Percentiles rank a stretch among this genome's conserved stretches.
These are phyloP conservation scores for Hafferia zeledoni DNA, from an alignment of 2,797 vertebrate species.

Conservation along the genomic window DNA sequence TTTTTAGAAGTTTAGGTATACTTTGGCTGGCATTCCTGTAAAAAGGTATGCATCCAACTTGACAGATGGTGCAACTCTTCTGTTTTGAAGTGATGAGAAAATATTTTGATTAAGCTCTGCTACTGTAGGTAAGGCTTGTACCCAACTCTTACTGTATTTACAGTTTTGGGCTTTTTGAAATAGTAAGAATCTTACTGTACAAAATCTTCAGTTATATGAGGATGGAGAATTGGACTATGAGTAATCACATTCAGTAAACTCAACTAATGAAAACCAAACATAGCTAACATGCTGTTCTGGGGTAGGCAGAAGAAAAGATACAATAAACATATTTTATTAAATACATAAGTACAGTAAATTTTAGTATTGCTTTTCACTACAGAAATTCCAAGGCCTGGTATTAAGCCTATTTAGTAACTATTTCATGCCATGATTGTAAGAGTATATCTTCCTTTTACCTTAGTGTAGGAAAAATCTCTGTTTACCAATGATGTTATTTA, in stretches of 20 bases:
- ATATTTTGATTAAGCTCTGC: background rate
- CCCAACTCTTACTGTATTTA: background rate
- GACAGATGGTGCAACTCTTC: background rate
- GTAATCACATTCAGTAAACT: background rate
- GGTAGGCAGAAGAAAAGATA: background rate
- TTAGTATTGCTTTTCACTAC: background rate
- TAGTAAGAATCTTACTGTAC: background rate
- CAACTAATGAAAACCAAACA: slow-evolving; percentile 5
- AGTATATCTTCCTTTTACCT: background rate
- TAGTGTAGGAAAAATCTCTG: background rate
- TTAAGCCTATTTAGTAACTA: background rate
- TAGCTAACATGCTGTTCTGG: background rate
- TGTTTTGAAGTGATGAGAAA: background rate
- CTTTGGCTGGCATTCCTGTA: background rate
- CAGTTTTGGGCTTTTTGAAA: background rate
- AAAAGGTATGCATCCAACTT: background rate
- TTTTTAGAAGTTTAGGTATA: background rate
- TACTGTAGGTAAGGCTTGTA: background rate
- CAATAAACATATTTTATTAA: background rate
- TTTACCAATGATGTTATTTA: background rate
- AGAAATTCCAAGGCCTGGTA: background rate
- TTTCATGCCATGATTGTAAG: background rate
- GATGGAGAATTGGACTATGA: background rate
- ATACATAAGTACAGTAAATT: background rate
- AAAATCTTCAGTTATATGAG: background rate